Evolutionary conservation across 2,888 invertebrate genomes (phyloP).

Genomic region (Drosophila yooni): DNA sequence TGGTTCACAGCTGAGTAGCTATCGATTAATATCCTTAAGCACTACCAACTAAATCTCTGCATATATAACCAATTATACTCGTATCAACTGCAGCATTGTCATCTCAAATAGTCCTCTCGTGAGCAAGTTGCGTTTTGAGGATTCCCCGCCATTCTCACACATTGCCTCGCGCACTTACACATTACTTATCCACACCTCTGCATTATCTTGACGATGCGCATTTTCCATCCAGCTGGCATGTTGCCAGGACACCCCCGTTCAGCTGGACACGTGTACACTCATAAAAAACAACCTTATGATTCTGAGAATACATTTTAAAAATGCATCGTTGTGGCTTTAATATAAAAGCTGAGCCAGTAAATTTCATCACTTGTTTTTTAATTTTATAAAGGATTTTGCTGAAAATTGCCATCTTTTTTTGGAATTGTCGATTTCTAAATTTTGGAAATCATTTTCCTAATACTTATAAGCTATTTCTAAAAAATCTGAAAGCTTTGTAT

Average conservation of each 20-base stretch:
- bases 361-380: neutral
- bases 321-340: neutral
- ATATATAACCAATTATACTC: slow-evolving; percentile 20
- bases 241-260: slow-evolving; percentile 3
- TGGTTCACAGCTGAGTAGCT: slow-evolving; percentile 3
- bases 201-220: slow-evolving; percentile 35
- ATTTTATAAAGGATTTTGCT: neutral
- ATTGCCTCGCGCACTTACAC: slow-evolving; percentile 33
- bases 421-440: neutral
- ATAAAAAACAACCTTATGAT: neutral
- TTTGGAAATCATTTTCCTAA: neutral
- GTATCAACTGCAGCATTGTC: neutral
- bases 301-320: neutral
- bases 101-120: neutral
- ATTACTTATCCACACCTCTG: slow-evolving; percentile 45
- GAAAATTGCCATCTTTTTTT: fast-evolving
- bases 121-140: neutral
- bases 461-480: neutral
- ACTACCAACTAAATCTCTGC: neutral
- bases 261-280: slow-evolving; percentile 54
- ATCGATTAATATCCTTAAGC: neutral
- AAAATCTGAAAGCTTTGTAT: neutral
- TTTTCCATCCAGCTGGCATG: slow-evolving; percentile 17
- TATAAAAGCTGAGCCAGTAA: neutral
- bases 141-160: slow-evolving; percentile 16